Conservation (phyloP, 2,797 vertebrate species). For the Poecile montanus region DNA sequence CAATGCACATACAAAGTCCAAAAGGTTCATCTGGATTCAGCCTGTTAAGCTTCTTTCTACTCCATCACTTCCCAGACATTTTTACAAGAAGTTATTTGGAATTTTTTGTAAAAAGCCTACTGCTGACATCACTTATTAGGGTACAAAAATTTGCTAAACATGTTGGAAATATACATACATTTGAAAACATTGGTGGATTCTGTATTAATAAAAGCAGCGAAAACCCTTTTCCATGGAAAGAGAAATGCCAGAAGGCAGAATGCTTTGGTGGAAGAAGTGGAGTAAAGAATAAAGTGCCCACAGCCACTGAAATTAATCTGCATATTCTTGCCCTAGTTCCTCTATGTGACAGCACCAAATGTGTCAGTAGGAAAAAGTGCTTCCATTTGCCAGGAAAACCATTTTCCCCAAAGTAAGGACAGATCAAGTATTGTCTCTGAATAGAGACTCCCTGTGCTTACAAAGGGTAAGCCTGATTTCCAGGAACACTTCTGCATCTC, state of each 20-base stretch:
- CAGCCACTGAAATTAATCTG: not conserved
- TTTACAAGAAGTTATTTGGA: conserved; percentile 1
- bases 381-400: not conserved
- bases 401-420: not conserved
- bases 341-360: not conserved
- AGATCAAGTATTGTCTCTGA: not conserved
- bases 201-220: not conserved
- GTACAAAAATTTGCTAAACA: not conserved
- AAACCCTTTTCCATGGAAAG: not conserved
- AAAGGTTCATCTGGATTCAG: conserved; percentile 33
- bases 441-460: not conserved
- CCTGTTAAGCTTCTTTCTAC: conserved; percentile 30
- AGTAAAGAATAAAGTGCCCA: not conserved
- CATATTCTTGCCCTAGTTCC: not conserved
- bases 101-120: not conserved
- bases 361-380: not conserved
- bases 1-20: not conserved
- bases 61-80: not conserved
- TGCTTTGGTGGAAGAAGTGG: not conserved
- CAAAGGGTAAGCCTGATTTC: not conserved
- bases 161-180: not conserved
- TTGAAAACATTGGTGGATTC: not conserved
- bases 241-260: not conserved
- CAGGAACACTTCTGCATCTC: not conserved
- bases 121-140: not conserved